These are phyloP conservation scores for Bolborhynchus lineola DNA, from an alignment of 2,113 vertebrate genomes.

Conservation along the genomic window DNA sequence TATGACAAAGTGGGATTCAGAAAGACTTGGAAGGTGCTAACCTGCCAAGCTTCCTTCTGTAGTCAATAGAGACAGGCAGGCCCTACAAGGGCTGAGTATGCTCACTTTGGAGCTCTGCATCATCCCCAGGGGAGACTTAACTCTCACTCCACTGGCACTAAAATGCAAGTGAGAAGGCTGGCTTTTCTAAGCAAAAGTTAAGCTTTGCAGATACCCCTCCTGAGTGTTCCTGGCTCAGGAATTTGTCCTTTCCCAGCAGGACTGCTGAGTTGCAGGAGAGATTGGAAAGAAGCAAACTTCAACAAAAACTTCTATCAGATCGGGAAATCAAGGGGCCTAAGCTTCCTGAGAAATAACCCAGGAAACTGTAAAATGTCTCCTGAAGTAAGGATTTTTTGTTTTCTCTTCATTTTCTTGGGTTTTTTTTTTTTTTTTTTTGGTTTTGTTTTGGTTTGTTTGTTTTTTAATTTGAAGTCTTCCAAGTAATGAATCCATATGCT, in stretches of 20 bases:
- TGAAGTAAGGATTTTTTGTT: not conserved
- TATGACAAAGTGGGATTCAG: not conserved
- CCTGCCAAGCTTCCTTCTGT: not conserved
- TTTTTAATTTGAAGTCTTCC: not conserved
- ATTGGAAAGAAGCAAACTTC: not conserved
- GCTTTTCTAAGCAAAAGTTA: not conserved
- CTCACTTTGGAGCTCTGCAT: not conserved
- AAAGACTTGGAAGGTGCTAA: not conserved
- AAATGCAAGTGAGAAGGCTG: not conserved
- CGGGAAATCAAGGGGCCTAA: not conserved
- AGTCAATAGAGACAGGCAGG: fast-evolving
- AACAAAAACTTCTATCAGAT: not conserved
- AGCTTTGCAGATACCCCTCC: not conserved
- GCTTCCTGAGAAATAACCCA: not conserved
- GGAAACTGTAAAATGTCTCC: not conserved
- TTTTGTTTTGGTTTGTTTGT: no score
- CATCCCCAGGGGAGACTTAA: not conserved
- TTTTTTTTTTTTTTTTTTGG: not conserved
- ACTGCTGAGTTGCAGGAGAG: not conserved
- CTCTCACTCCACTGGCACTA: not conserved
- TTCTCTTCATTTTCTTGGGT: not conserved
- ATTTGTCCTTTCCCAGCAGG: not conserved
- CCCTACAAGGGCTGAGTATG: not conserved
- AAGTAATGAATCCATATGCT: not conserved
- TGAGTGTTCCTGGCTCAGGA: not conserved